These are phyloP conservation scores for Lithophane leautieri DNA, from an alignment of 2,888 invertebrate species.

Conservation along the genomic window DNA sequence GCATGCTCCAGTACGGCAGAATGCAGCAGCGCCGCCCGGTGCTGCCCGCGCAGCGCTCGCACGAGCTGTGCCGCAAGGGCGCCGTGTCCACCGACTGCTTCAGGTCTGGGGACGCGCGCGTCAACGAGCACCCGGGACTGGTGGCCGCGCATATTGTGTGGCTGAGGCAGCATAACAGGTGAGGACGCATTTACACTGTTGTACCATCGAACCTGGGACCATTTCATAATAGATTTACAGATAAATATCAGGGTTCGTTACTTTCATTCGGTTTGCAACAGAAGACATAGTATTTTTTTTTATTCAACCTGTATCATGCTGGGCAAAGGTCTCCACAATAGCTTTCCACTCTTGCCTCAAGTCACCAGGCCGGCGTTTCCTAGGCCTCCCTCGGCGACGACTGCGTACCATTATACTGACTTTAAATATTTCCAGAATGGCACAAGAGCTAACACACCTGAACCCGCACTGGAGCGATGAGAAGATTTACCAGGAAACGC, in stretches of 20 bases:
- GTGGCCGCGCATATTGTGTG: slow-evolving; percentile 94
- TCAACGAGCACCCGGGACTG: slow-evolving; percentile 95
- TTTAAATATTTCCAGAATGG: slow-evolving; percentile 89
- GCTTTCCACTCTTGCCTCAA: background rate
- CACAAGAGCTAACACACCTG: slow-evolving; percentile 92
- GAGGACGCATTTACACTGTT: background rate
- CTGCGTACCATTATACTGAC: background rate
- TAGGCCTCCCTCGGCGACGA: no score
- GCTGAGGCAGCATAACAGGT: slow-evolving; percentile 93
- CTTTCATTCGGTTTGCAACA: no score
- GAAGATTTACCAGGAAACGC: slow-evolving; percentile 95
- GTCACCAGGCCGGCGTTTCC: no score
- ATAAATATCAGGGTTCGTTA: background rate
- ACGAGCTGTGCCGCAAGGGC: slow-evolving; percentile 93
- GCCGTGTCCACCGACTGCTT: slow-evolving; percentile 94
- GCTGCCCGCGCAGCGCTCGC: slow-evolving; percentile 90
- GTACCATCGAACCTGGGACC: background rate
- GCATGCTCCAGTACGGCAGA: slow-evolving; percentile 92
- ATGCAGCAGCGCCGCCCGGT: slow-evolving; percentile 91
- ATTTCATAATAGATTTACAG: background rate
- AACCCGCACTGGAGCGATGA: slow-evolving; percentile 98
- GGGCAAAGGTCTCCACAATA: no score
- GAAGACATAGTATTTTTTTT: no score
- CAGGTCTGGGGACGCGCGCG: slow-evolving; percentile 94
- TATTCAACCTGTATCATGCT: no score